Evolutionary conservation across 2,113 vertebrate species (phyloP), one percentile per base, ranked within the genome.

Genomic region (Gobius niger): DNA sequence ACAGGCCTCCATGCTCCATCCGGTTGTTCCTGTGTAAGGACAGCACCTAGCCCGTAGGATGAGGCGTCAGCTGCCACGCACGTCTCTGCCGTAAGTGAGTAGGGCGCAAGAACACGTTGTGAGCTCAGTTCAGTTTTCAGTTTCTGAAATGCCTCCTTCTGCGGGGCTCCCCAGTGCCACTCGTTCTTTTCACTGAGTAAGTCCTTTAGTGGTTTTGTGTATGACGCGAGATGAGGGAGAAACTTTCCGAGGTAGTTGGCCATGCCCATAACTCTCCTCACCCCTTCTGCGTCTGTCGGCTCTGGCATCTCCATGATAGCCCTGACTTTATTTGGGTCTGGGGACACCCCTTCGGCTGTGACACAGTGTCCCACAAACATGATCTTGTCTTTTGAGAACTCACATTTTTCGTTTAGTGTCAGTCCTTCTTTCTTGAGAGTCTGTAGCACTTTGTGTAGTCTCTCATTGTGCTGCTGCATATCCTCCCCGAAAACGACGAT

Each of bases 221-320:
- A 62, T 6, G 54, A 57, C 0, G 54, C 54, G 0, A 57, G 19
- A 10, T 68, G 67, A 9, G 61, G 62, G 11, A 73, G 46, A 15
- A 70, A 78, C 56, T 69, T 78, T 12, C 57, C 52, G 6, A 78
- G 13, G 34, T 69, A 70, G 12, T 66, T 71, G 19, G 63, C 73
- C 70, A 73, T 83, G 0, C 77, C 70, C 59, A 83, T 67, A 16
- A 77, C 19, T 71, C 68, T 64, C 8, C 19, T 64, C 50, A 76
- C 61, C 2, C 40, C 73, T 7, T 67, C 65, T 6, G 62, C 49
- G 0, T 13, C 54, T 1, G 16, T 47, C 12, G 67, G 74, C 14
- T 70, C 67, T n/a, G 67, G 52, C 73, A 67, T 70, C 12, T 68
- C 53, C 44, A 53, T 19, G 7, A 75, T 75, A 0, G 64, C 67